A percentile compares a stretch with the other conserved stretches of the same genome.
phyloP scores from a whole-genome alignment of 2,113 vertebrate genomes.

The Garra rufa region DNA sequence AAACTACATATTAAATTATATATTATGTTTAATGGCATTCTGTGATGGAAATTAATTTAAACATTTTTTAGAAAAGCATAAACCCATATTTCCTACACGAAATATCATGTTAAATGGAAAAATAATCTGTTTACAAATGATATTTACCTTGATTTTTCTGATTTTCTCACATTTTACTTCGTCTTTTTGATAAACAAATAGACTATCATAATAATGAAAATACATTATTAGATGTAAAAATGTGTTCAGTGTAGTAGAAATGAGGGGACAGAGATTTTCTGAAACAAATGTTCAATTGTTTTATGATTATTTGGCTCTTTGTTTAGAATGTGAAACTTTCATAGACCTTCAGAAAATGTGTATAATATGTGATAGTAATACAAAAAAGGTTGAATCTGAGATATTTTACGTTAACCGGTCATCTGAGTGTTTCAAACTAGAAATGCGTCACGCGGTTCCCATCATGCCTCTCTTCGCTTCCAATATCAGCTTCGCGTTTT shows the following conservation, averaged over 20 bases:
- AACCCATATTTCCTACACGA: no score
- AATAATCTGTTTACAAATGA: neutral
- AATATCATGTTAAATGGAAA: neutral
- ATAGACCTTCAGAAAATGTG: neutral
- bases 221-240: neutral
- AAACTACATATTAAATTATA: no score
- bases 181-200: neutral
- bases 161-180: neutral
- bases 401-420: neutral
- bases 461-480: neutral
- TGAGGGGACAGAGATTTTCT: neutral
- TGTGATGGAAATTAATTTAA: no score
- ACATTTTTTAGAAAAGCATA: no score
- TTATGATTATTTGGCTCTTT: neutral
- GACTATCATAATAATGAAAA: neutral
- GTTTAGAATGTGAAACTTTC: neutral
- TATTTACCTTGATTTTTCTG: neutral
- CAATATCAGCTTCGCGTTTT: constrained; percentile 36
- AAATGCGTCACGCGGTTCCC: constrained; percentile 14
- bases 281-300: neutral
- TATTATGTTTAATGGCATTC: no score
- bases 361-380: no score
- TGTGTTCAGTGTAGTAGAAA: neutral
- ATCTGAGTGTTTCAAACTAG: neutral
- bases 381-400: no score